Base-by-base conservation (phyloP, 2,797 vertebrate species). In the Lepus townsendii region DNA sequence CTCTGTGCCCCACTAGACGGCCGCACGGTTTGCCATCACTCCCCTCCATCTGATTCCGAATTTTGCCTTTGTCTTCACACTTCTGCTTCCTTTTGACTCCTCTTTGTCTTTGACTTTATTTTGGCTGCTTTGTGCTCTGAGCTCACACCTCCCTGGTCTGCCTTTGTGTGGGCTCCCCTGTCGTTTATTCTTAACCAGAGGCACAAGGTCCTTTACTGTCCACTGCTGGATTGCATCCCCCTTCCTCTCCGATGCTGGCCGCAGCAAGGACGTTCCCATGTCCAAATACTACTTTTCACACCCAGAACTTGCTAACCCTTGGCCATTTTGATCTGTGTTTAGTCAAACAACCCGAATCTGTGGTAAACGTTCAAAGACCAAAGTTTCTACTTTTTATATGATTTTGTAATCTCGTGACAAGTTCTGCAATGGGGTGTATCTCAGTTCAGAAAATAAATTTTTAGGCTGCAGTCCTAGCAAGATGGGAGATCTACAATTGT, bases 141-240 rank as follows among this genome's bases (percentile, higher is more conserved):
- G 65, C 32, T 84, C 35, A 19, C 24, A 22, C 63, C 35, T 83
- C 60, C 20, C 60, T 60, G 22, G 68, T 20, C 63, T 54, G 63
- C 54, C 63, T 91, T 27, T 91, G 54, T 65, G 24, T 11, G 50
- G 63, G 5, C 57, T 60, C 35, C 26, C 82, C 65, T 76, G 75
- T 66, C 27, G 12, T 86, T 96, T 90, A 78, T 94, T 94, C 95
- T 93, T 91, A 88, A 71, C 84, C 68, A 32, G 54, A 62, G 26
- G 76, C 75, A 60, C 42, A 62, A 14, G 7, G 26, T 84, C 94
- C 75, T 88, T 86, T 72, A 13, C 27, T 66, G 71, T 83, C 50
- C 24, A 42, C 80, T 6, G 9, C 54, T 71, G n/a, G 54, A 2
- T 90, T 73, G 57, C 26, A 9, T 68, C 85, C 73, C 83, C 77